phyloP scores from a whole-genome alignment of 2,113 vertebrate species.

The Cromileptes altivelis region DNA sequence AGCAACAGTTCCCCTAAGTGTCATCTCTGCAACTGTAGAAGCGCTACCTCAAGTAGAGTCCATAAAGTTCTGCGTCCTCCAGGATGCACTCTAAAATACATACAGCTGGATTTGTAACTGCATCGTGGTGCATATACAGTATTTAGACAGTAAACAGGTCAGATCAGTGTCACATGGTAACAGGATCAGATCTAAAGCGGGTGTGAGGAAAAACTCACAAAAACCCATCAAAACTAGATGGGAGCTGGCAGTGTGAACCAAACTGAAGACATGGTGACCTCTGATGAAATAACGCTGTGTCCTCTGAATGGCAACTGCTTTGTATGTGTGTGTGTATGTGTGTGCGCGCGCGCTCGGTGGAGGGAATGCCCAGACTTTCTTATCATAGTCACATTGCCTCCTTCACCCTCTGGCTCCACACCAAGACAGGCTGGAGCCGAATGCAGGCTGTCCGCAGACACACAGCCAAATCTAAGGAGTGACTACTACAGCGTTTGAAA shows the following conservation, averaged over 20 bases:
- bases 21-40: constrained; percentile 13
- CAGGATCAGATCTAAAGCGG: constrained; percentile 1
- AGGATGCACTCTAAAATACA: constrained; percentile 4
- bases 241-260: constrained; percentile 30
- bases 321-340: neutral
- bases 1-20: neutral
- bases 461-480: constrained; percentile 26
- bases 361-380: constrained; percentile 52
- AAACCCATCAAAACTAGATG: too few relatives aligned
- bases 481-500: constrained; percentile 14
- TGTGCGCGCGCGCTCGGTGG: neutral
- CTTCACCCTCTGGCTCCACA: constrained; percentile 61
- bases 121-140: neutral
- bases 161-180: constrained; percentile 6
- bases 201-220: too few relatives aligned
- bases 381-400: constrained; percentile 54
- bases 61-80: neutral
- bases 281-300: constrained; percentile 30
- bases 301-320: neutral
- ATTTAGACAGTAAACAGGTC: constrained; percentile 29
- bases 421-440: constrained; percentile 62
- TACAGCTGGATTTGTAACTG: neutral
- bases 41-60: constrained; percentile 6
- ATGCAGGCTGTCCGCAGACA: constrained; percentile 43
- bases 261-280: constrained; percentile 32